These are phyloP conservation scores for Anniella stebbinsi DNA, from an alignment of 2,797 vertebrate genomes.

Conservation along the genomic window DNA sequence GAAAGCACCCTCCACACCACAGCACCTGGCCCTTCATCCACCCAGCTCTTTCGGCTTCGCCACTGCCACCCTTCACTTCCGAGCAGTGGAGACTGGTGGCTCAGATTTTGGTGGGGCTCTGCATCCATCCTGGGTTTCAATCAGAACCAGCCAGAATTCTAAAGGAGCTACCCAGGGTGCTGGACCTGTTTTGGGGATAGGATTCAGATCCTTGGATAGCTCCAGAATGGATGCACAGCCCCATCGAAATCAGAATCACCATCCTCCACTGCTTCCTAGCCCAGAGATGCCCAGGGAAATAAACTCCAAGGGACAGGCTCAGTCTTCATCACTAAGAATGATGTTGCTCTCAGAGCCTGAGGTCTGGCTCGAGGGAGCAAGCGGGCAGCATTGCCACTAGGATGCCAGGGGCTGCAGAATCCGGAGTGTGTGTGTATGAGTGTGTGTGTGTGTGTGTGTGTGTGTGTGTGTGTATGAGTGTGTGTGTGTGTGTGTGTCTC, in stretches of 20 bases:
- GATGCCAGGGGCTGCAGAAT: conserved; percentile 44
- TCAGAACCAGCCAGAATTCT: no score
- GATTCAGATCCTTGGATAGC: no score
- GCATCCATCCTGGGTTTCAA: no score
- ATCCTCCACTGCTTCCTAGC: no score
- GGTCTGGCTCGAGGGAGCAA: conserved; percentile 41
- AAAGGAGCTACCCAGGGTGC: no score
- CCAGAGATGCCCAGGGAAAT: background rate
- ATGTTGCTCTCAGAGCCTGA: background rate
- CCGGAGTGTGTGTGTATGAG: background rate
- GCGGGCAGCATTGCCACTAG: conserved; percentile 46
- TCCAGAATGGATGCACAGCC: no score
- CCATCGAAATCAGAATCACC: no score
- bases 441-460: background rate
- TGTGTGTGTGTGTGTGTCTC: background rate
- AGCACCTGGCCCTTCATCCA: conserved; percentile 46
- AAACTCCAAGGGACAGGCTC: conserved; percentile 13
- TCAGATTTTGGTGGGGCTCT: no score
- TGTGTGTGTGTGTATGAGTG: background rate
- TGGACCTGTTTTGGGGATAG: no score
- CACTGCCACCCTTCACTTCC: background rate
- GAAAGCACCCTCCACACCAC: background rate
- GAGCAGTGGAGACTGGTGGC: background rate
- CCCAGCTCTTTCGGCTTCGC: conserved; percentile 56
- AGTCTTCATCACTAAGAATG: background rate